Percentiles rank a stretch among this genome's conserved stretches.
Evolutionary conservation across 2,888 invertebrate species (phyloP).

Genomic region (Drosophila glabriapex): DNA sequence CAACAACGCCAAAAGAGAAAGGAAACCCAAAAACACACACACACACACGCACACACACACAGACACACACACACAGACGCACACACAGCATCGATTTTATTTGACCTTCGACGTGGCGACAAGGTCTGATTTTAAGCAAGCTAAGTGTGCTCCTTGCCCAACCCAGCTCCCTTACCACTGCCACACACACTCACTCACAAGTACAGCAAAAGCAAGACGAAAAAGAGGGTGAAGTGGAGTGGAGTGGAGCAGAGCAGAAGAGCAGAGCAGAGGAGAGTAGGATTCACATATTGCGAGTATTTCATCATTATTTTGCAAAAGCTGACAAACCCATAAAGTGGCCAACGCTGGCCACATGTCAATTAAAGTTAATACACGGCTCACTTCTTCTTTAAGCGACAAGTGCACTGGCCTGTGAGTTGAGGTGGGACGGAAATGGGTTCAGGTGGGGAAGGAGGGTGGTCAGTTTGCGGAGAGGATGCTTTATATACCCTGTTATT

Average conservation of each 20-base stretch:
- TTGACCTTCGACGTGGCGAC: constrained; percentile 76
- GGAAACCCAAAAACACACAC: background rate
- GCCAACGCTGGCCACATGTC: constrained; percentile 63
- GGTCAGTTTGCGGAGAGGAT: background rate
- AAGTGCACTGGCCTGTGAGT: constrained; percentile 48
- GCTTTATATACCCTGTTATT: background rate
- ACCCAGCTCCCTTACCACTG: background rate
- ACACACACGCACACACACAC: background rate
- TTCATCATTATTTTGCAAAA: constrained; percentile 59
- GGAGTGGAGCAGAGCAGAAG: no score
- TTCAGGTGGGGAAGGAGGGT: background rate
- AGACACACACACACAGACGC: background rate
- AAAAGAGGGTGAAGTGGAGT: background rate
- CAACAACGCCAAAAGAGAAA: constrained; percentile 21
- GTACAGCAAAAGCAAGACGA: background rate
- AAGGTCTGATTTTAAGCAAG: constrained; percentile 41
- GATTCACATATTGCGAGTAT: constrained; percentile 48
- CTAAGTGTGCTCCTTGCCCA: background rate
- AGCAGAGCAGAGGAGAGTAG: background rate
- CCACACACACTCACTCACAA: constrained; percentile 8
- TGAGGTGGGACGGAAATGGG: background rate
- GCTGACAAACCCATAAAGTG: constrained; percentile 55
- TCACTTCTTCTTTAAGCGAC: constrained; percentile 49
- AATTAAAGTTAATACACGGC: constrained; percentile 72
- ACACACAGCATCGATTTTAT: constrained; percentile 70